Evolutionary conservation across 1,140 invertebrate genomes (phyloP).

Genomic region (Drosophila lacteicornis): DNA sequence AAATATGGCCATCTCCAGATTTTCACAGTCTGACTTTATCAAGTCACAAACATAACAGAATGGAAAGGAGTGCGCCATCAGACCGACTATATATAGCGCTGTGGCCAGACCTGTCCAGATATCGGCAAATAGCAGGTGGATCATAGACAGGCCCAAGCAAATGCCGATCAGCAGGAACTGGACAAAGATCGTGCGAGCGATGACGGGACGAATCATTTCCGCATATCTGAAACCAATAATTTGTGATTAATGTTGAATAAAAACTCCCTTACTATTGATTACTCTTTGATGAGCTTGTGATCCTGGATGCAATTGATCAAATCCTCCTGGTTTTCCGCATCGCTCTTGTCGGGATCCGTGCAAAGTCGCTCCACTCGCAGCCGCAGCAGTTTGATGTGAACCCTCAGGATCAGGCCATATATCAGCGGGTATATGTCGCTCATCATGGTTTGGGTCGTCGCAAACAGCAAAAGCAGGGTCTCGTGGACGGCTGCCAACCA

Average conservation of each 20-base stretch:
- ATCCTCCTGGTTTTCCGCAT: slow-evolving; percentile 24
- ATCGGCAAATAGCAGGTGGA: slow-evolving; percentile 51
- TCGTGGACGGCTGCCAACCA: slow-evolving; percentile 24
- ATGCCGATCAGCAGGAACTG: slow-evolving; percentile 55
- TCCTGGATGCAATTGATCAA: slow-evolving; percentile 36
- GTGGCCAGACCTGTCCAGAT: slow-evolving; percentile 28
- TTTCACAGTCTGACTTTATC: slow-evolving; percentile 43
- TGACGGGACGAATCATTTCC: slow-evolving; percentile 24
- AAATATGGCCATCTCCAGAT: slow-evolving; percentile 33
- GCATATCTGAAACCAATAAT: slow-evolving; percentile 5
- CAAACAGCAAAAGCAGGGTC: slow-evolving; percentile 1
- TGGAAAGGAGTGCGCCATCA: slow-evolving; percentile 54
- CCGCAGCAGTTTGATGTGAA: slow-evolving; percentile 35
- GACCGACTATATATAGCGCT: slow-evolving; percentile 9
- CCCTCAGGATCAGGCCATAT: slow-evolving; percentile 18
- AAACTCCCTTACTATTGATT: not conserved
- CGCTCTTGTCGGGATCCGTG: slow-evolving; percentile 17
- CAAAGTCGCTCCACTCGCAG: slow-evolving; percentile 36
- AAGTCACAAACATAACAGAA: slow-evolving; percentile 60
- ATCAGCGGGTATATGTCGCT: slow-evolving; percentile 41
- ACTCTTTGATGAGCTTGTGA: slow-evolving; percentile 51
- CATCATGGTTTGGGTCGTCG: slow-evolving; percentile 16
- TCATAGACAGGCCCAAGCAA: slow-evolving; percentile 39
- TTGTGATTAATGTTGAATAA: not conserved
- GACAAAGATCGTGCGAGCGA: slow-evolving; percentile 33